Conservation (phyloP, 1,140 invertebrate species). For the Drosophila nannoptera region DNA sequence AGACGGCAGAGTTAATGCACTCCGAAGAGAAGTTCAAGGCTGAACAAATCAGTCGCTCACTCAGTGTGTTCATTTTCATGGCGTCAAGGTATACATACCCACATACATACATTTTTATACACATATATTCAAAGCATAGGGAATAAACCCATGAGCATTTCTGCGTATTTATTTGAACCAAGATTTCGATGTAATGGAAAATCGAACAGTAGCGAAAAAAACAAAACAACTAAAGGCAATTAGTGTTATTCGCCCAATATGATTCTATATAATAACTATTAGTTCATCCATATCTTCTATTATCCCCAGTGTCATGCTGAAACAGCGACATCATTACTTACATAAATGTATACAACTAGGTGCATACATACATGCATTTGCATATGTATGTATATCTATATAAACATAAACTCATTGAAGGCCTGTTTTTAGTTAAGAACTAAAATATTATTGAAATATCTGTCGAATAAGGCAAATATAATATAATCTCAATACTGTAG, state of each 20-base stretch:
- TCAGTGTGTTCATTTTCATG: constrained; percentile 56
- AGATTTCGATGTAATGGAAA: constrained; percentile 52
- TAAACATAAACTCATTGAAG: neutral
- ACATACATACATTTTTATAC: constrained; percentile 8
- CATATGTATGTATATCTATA: neutral
- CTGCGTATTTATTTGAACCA: constrained; percentile 46
- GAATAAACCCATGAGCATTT: constrained; percentile 5
- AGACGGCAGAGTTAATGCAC: constrained; percentile 74
- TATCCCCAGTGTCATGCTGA: too few relatives aligned
- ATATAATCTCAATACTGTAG: too few relatives aligned
- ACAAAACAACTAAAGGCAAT: constrained; percentile 34
- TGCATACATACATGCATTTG: neutral
- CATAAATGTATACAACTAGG: neutral
- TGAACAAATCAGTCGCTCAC: constrained; percentile 77
- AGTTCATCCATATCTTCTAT: constrained; percentile 8
- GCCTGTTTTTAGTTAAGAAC: too few relatives aligned
- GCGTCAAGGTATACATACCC: constrained; percentile 43
- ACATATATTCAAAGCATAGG: constrained; percentile 12
- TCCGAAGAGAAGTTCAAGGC: constrained; percentile 76
- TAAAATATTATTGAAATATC: too few relatives aligned
- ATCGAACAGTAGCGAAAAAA: too few relatives aligned
- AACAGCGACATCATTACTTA: too few relatives aligned
- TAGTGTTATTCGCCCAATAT: constrained; percentile 36
- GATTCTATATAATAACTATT: neutral
- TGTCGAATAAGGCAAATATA: too few relatives aligned